Percentiles rank a stretch among this genome's conserved stretches.
Conservation (phyloP, 2,888 invertebrate genomes). For the Limulus polyphemus region DNA sequence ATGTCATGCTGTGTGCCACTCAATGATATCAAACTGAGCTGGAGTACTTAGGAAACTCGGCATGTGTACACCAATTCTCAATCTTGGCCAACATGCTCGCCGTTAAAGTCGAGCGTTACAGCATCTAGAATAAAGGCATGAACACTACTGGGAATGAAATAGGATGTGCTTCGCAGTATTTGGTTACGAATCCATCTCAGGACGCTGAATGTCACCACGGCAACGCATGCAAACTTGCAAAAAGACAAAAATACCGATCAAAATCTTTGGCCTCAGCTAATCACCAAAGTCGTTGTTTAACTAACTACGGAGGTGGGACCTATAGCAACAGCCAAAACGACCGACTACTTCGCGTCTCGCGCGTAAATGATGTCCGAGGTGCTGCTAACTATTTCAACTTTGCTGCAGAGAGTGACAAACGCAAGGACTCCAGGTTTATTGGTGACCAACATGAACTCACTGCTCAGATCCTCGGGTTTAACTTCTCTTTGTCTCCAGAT, state of each 20-base stretch:
- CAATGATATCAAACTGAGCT: too few relatives aligned
- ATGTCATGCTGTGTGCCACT: too few relatives aligned
- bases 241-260: constrained; percentile 21
- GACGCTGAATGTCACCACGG: constrained; percentile 2
- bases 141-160: too few relatives aligned
- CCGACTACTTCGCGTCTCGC: constrained; percentile 12
- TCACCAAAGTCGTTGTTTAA: constrained; percentile 14
- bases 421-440: neutral
- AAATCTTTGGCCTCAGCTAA: constrained; percentile 16
- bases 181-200: too few relatives aligned
- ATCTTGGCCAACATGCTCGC: too few relatives aligned
- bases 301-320: constrained; percentile 10
- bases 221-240: constrained; percentile 10
- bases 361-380: constrained; percentile 12
- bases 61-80: too few relatives aligned
- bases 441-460: constrained; percentile 9
- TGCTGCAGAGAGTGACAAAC: constrained; percentile 5
- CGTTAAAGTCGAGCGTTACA: too few relatives aligned
- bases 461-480: constrained; percentile 20
- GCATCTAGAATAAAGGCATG: too few relatives aligned
- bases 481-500: constrained; percentile 20
- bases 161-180: too few relatives aligned
- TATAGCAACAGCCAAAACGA: constrained; percentile 13
- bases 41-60: too few relatives aligned
- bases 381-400: constrained; percentile 10